Conservation (phyloP, 1,140 invertebrate species). For the Pygmarrhopalites habei region DNA sequence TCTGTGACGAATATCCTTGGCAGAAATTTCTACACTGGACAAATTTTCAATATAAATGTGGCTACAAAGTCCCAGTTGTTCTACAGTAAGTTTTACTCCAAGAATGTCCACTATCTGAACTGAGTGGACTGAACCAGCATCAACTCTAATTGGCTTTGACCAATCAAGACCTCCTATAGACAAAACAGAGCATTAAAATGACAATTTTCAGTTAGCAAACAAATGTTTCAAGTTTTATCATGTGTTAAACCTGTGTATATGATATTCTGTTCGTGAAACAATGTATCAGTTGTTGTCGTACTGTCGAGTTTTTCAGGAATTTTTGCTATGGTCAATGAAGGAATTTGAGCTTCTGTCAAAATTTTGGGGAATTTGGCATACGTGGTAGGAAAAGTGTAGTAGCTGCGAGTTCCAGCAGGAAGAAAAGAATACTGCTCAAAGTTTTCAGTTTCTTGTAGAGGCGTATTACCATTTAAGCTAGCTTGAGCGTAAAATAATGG, state of each 20-base stretch:
- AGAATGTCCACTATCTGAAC: slow-evolving; percentile 55
- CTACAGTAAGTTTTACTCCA: slow-evolving; percentile 63
- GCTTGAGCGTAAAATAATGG: slow-evolving; percentile 20
- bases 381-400: slow-evolving; percentile 17
- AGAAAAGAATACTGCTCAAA: slow-evolving; percentile 29
- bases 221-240: too few relatives aligned
- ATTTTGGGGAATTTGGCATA: slow-evolving; percentile 15
- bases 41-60: slow-evolving; percentile 55
- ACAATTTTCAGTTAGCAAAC: background rate
- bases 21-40: slow-evolving; percentile 60
- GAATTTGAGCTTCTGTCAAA: background rate
- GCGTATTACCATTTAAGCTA: background rate
- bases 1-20: slow-evolving; percentile 59
- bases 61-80: slow-evolving; percentile 49
- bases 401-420: slow-evolving; percentile 8
- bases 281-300: background rate
- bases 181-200: background rate
- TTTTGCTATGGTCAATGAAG: slow-evolving; percentile 2
- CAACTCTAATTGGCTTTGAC: slow-evolving; percentile 45
- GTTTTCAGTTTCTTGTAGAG: slow-evolving; percentile 19
- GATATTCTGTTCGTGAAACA: background rate
- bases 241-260: slow-evolving; percentile 3
- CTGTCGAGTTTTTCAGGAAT: background rate
- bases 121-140: slow-evolving; percentile 46
- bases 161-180: slow-evolving; percentile 40